A percentile compares a stretch with the other conserved stretches of the same genome.
Evolutionary conservation across 2,113 vertebrate genomes (phyloP).

Genomic region (Tautogolabrus adspersus): DNA sequence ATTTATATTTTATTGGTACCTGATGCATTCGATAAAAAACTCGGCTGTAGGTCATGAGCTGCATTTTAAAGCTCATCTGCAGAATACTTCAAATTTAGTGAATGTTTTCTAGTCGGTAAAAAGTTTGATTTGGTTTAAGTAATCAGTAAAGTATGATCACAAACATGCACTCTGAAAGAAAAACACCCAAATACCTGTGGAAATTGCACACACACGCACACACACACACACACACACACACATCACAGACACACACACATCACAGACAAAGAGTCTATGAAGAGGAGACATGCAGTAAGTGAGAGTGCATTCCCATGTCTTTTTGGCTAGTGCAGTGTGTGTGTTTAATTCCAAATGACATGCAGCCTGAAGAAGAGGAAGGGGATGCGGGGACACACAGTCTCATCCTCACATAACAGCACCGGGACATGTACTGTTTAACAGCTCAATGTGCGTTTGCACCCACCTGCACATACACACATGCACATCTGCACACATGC

Average conservation of each 20-base stretch:
- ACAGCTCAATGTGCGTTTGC: slow-evolving; percentile 5
- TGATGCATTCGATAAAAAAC: not conserved
- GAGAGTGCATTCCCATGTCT: slow-evolving; percentile 78
- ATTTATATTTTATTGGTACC: not conserved
- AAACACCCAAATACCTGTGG: too few species aligned
- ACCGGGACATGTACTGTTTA: slow-evolving; percentile 34
- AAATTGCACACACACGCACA: slow-evolving; percentile 3
- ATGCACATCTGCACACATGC: slow-evolving; percentile 14
- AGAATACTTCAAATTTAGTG: too few species aligned
- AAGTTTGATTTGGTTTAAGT: not conserved
- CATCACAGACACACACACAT: slow-evolving; percentile 8
- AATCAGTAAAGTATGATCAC: not conserved
- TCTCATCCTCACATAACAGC: not conserved
- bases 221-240: slow-evolving; percentile 13
- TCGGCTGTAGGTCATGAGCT: not conserved
- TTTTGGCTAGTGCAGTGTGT: slow-evolving; percentile 54
- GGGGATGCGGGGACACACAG: slow-evolving; percentile 20
- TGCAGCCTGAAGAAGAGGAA: slow-evolving; percentile 32
- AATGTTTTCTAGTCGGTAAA: too few species aligned
- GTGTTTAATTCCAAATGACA: slow-evolving; percentile 76
- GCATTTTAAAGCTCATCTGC: not conserved
- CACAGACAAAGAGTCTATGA: slow-evolving; percentile 1
- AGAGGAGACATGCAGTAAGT: slow-evolving; percentile 32
- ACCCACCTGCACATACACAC: slow-evolving; percentile 20
- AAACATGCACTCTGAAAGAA: not conserved